Evolutionary conservation across 1,140 invertebrate species (phyloP).

Genomic region (Bombus consobrinus): DNA sequence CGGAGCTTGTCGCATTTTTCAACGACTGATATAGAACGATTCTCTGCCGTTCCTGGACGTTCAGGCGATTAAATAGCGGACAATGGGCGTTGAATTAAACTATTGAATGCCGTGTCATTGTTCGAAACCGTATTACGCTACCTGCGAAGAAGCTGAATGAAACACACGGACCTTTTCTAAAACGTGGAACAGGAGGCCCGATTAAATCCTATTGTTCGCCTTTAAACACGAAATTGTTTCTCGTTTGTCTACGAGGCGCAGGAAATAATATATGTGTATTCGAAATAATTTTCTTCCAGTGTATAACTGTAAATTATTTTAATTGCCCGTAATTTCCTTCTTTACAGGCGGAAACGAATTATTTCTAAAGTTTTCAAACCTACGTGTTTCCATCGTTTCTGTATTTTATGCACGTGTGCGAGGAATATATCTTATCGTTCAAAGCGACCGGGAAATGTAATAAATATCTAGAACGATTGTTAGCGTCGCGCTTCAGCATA

Average conservation of each 20-base stretch:
- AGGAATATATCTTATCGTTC: no score
- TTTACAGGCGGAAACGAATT: no score
- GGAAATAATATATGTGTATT: neutral
- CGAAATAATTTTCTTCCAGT: neutral
- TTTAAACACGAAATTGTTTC: neutral
- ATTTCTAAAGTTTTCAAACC: no score
- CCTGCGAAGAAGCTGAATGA: slow-evolving; percentile 4
- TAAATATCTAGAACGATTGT: no score
- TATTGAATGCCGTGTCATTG: slow-evolving; percentile 29
- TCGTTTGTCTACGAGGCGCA: neutral
- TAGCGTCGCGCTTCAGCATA: neutral
- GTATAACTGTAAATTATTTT: neutral
- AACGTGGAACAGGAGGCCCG: neutral
- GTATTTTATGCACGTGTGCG: no score
- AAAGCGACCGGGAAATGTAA: no score
- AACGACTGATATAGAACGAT: neutral
- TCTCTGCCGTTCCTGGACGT: neutral
- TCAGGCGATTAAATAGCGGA: slow-evolving; percentile 21
- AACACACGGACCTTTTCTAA: neutral
- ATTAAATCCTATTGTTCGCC: slow-evolving; percentile 4
- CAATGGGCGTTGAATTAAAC: slow-evolving; percentile 33
- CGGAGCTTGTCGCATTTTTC: slow-evolving; percentile 14
- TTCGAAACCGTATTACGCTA: slow-evolving; percentile 10
- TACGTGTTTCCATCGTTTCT: no score
- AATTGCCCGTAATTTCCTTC: no score